Evolutionary conservation across 2,888 invertebrate species (phyloP).

Genomic region (Norana najaformis): DNA sequence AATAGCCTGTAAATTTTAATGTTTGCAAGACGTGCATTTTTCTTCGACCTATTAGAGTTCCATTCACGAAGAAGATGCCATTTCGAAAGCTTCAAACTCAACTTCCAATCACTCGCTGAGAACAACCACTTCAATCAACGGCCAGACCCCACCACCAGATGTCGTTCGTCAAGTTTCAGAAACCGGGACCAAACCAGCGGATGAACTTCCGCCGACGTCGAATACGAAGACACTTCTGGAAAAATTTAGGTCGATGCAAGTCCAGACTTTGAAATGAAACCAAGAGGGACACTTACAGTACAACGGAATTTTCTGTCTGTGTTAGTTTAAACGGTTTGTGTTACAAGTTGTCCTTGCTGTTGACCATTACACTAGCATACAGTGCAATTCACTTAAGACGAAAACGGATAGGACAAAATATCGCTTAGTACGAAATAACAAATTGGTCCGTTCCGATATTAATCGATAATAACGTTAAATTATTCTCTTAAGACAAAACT

Average conservation of each 20-base stretch:
- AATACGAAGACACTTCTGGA: constrained; percentile 10
- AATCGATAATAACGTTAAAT: too few species aligned
- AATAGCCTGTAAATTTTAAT: background rate
- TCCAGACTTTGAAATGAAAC: background rate
- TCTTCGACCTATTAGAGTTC: background rate
- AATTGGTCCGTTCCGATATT: too few species aligned
- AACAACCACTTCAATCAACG: background rate
- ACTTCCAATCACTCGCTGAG: background rate
- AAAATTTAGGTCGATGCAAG: background rate
- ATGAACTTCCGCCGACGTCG: background rate
- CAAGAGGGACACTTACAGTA: background rate
- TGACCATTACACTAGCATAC: background rate
- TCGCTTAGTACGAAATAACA: too few species aligned
- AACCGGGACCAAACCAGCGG: background rate
- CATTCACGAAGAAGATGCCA: background rate
- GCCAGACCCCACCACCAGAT: background rate
- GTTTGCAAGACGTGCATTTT: background rate
- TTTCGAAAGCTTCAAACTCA: background rate
- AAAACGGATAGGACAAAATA: too few species aligned
- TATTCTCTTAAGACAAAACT: too few species aligned
- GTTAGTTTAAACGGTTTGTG: too few species aligned
- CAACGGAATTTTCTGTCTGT: background rate
- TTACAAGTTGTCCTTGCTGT: too few species aligned
- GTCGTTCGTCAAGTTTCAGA: background rate
- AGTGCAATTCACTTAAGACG: too few species aligned